Percentiles rank a stretch among this genome's conserved stretches.
Evolutionary conservation across 2,113 vertebrate species (phyloP).

Genomic region (Lepisosteus oculatus): DNA sequence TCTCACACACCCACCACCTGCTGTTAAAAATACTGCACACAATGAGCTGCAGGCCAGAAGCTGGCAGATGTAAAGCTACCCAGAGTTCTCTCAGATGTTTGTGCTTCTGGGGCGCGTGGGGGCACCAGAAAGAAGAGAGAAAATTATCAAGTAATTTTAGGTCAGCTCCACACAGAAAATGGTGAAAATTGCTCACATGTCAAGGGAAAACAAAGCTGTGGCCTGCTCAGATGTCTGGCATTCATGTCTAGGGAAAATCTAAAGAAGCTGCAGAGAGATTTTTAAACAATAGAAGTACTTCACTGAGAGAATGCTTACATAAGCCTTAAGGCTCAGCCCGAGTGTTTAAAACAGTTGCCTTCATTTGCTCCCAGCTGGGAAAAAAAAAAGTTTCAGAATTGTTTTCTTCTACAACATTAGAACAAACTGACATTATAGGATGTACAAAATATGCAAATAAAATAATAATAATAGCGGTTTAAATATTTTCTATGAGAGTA

Average conservation of each 20-base stretch:
- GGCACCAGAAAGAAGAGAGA: slow-evolving; percentile 75
- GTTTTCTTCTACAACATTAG: too few relatives aligned
- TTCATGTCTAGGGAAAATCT: slow-evolving; percentile 26
- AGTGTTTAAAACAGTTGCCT: slow-evolving; percentile 14
- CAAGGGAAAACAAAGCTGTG: slow-evolving; percentile 64
- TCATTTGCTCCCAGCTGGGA: slow-evolving; percentile 44
- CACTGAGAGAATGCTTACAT: slow-evolving; percentile 48
- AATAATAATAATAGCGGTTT: too few relatives aligned
- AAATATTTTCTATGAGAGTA: too few relatives aligned
- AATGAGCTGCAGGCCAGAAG: slow-evolving; percentile 70
- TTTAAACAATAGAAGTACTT: slow-evolving; percentile 61
- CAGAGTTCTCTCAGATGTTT: slow-evolving; percentile 81
- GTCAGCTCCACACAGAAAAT: slow-evolving; percentile 70
- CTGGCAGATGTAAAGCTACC: slow-evolving; percentile 79
- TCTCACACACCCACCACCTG: slow-evolving; percentile 65
- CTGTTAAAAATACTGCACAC: slow-evolving; percentile 66
- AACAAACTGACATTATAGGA: too few relatives aligned
- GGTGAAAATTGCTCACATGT: slow-evolving; percentile 82
- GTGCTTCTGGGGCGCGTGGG: slow-evolving; percentile 71
- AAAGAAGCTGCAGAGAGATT: slow-evolving; percentile 8
- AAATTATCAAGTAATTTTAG: slow-evolving; percentile 82
- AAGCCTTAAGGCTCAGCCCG: slow-evolving; percentile 41
- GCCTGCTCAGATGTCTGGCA: slow-evolving; percentile 51
- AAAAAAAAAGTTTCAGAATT: neutral
- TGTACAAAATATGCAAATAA: too few relatives aligned